These are phyloP conservation scores for Netelia melanura DNA, from an alignment of 2,888 invertebrate species.

Conservation along the genomic window DNA sequence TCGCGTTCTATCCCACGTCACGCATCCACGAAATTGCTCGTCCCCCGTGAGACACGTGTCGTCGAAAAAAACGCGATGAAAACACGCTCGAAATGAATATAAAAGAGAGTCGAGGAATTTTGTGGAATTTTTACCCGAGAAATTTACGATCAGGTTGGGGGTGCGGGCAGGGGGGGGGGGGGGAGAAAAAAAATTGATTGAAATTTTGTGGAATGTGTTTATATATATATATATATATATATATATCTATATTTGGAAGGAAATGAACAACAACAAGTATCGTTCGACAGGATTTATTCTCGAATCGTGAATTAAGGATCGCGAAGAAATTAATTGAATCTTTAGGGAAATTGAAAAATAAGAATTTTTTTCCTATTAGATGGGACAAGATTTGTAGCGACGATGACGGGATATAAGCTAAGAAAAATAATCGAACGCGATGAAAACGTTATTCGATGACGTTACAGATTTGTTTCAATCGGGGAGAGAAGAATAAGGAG, in stretches of 20 bases:
- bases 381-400: conserved; percentile 15
- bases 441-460: conserved; percentile 58
- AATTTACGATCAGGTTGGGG: conserved; percentile 6
- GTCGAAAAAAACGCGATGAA: conserved; percentile 59
- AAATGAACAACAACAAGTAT: not conserved
- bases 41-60: conserved; percentile 61
- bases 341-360: not conserved
- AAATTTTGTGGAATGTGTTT: conserved; percentile 11
- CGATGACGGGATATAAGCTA: too few relatives aligned
- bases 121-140: not conserved
- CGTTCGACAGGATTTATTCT: not conserved
- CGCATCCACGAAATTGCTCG: conserved; percentile 62
- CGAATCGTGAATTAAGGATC: not conserved
- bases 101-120: conserved; percentile 30
- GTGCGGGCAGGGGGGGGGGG: not conserved
- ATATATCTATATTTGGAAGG: not conserved
- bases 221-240: too few relatives aligned
- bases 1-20: conserved; percentile 52
- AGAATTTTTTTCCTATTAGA: conserved; percentile 5
- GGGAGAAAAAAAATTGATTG: conserved; percentile 23
- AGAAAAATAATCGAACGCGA: conserved; percentile 18
- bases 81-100: conserved; percentile 49
- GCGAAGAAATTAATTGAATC: not conserved
- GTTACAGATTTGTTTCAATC: conserved; percentile 44
- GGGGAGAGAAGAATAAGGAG: not conserved